phyloP scores from a whole-genome alignment of 2,888 invertebrate species.

The Nebria salina region DNA sequence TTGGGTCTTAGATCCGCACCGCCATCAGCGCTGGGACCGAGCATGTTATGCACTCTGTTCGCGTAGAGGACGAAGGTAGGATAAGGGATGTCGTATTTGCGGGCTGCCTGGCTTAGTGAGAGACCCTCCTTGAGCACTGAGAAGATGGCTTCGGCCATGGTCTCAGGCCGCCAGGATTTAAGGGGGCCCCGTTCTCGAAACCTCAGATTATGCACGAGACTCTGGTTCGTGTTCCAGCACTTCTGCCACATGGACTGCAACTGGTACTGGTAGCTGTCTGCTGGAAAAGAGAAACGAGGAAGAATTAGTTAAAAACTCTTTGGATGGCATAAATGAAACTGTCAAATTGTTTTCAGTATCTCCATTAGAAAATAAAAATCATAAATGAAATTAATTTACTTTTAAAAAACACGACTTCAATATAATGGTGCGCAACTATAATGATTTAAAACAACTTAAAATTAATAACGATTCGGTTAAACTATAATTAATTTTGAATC shows the following conservation, averaged over 20 bases:
- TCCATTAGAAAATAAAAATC: not conserved
- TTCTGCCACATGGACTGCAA: conserved; percentile 96
- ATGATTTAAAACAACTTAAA: too few relatives aligned
- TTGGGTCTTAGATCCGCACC: conserved; percentile 91
- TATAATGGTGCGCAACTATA: too few relatives aligned
- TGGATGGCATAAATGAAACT: not conserved
- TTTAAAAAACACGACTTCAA: too few relatives aligned
- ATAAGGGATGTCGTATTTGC: conserved; percentile 94
- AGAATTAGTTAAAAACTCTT: not conserved
- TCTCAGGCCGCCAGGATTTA: conserved; percentile 93
- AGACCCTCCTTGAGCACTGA: conserved; percentile 91
- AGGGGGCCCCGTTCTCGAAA: conserved; percentile 92
- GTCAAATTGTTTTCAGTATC: not conserved
- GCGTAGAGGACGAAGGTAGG: conserved; percentile 94
- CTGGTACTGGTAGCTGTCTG: conserved; percentile 95
- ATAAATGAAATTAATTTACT: too few relatives aligned
- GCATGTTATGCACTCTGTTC: conserved; percentile 92
- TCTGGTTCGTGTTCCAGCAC: conserved; percentile 94
- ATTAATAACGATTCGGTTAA: not conserved
- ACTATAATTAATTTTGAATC: not conserved
- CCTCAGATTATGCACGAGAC: conserved; percentile 87
- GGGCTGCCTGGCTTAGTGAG: conserved; percentile 88
- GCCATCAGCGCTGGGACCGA: conserved; percentile 91
- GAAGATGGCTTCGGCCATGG: conserved; percentile 95
- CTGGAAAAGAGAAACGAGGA: conserved; percentile 63